Percentiles rank a stretch among this genome's conserved stretches.
Evolutionary conservation across 23 tunicate genomes (phyloP).

Genomic region (Ascidia mentula): DNA sequence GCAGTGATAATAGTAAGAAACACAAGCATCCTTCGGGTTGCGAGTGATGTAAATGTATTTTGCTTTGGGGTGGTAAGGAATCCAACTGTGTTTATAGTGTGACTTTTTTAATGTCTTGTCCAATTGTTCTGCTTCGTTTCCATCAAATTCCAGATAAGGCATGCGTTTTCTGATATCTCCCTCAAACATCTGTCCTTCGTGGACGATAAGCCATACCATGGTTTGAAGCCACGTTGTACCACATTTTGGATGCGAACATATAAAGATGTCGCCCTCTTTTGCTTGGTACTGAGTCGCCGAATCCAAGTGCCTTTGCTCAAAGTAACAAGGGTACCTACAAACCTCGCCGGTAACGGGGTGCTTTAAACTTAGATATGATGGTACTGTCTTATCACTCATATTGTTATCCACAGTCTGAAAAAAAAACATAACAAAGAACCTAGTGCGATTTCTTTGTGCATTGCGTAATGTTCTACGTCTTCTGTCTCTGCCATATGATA

Average conservation of each 20-base stretch:
- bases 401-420: too few relatives aligned
- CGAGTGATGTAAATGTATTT: conserved; percentile 54
- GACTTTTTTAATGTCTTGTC: conserved; percentile 16
- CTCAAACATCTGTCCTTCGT: conserved; percentile 29
- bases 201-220: conserved; percentile 63
- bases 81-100: conserved; percentile 19
- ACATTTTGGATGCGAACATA: conserved; percentile 58
- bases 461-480: too few relatives aligned
- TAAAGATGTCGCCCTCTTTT: conserved; percentile 39
- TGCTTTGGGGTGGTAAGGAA: conserved; percentile 40
- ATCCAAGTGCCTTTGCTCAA: conserved; percentile 3
- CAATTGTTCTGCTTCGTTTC: conserved; percentile 8
- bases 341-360: neutral
- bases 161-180: conserved; percentile 27
- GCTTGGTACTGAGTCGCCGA: conserved; percentile 55
- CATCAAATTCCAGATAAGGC: conserved; percentile 78
- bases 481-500: too few relatives aligned
- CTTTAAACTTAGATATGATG: neutral
- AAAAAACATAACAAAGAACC: too few relatives aligned
- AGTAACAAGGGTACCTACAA: neutral
- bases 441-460: too few relatives aligned
- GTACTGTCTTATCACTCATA: neutral
- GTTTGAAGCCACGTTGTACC: conserved; percentile 77
- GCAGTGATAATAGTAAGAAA: conserved; percentile 37
- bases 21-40: conserved; percentile 63